Conservation (phyloP, 2,797 vertebrate species). For the Mycteria americana region DNA sequence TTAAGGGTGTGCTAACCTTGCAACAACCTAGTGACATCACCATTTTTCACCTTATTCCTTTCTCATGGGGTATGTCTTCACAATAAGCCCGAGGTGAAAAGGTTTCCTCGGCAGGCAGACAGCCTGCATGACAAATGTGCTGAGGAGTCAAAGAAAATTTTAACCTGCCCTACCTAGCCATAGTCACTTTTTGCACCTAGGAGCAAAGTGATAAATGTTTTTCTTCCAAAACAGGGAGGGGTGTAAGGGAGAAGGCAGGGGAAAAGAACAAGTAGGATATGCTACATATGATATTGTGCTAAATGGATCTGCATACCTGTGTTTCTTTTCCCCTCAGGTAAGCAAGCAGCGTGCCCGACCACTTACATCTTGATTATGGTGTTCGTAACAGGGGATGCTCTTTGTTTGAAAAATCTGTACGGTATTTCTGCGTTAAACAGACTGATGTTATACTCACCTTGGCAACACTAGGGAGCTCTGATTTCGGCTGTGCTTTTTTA, state of each 20-base stretch:
- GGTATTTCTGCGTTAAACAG: neutral
- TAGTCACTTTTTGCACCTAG: constrained; percentile 47
- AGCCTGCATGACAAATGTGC: constrained; percentile 64
- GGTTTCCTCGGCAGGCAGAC: constrained; percentile 67
- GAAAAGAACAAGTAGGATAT: neutral
- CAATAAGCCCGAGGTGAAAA: constrained; percentile 79
- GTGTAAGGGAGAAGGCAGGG: neutral
- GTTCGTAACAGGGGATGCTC: neutral
- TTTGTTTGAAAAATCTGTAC: neutral
- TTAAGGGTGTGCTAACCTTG: constrained; percentile 91
- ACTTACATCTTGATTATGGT: neutral
- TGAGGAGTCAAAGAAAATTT: constrained; percentile 72
- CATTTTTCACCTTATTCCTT: constrained; percentile 82
- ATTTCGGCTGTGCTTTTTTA: neutral
- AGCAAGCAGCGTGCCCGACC: neutral
- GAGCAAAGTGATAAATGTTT: constrained; percentile 57
- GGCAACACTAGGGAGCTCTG: neutral
- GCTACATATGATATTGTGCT: neutral
- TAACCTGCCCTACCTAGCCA: constrained; percentile 62
- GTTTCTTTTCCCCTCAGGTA: neutral
- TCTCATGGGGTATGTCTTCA: constrained; percentile 74
- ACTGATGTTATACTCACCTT: neutral
- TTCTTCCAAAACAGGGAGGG: constrained; percentile 26
- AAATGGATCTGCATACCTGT: neutral
- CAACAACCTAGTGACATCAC: constrained; percentile 87